Conservation (phyloP, 2,888 invertebrate genomes). For the Orchesellides sinensis region DNA sequence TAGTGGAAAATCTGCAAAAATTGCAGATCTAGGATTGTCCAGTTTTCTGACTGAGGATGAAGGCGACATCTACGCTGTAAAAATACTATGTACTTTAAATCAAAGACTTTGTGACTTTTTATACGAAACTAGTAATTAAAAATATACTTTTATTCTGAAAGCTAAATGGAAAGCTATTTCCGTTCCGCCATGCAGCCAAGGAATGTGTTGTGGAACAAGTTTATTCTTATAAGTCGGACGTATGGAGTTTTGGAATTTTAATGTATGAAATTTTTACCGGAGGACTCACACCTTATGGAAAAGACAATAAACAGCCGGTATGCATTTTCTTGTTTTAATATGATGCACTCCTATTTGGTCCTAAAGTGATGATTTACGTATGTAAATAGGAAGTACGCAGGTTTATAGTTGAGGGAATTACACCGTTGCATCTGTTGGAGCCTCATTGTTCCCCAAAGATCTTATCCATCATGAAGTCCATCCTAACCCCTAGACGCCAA, state of each 20-base stretch:
- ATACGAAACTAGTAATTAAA: background rate
- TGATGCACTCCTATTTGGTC: background rate
- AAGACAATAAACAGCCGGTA: conserved; percentile 65
- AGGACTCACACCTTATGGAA: conserved; percentile 66
- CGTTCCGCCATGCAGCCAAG: conserved; percentile 68
- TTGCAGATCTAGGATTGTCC: conserved; percentile 69
- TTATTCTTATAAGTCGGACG: conserved; percentile 65
- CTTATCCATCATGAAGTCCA: conserved; percentile 35
- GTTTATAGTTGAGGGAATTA: conserved; percentile 63
- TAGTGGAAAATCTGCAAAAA: conserved; percentile 64
- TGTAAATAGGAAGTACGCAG: conserved; percentile 59
- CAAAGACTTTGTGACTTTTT: background rate
- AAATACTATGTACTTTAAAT: background rate
- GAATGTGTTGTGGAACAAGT: conserved; percentile 69
- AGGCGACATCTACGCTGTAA: conserved; percentile 60
- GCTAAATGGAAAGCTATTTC: conserved; percentile 69
- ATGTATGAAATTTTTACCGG: conserved; percentile 66
- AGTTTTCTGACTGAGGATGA: conserved; percentile 65
- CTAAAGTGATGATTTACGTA: background rate
- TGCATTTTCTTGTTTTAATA: background rate
- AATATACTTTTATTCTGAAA: conserved; percentile 19
- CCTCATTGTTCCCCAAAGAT: conserved; percentile 57
- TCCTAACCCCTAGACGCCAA: conserved; percentile 32
- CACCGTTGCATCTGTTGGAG: conserved; percentile 40
- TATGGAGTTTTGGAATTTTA: conserved; percentile 68